Conservation (phyloP, 2,888 invertebrate genomes). For the Lithophane semibrunnea region DNA sequence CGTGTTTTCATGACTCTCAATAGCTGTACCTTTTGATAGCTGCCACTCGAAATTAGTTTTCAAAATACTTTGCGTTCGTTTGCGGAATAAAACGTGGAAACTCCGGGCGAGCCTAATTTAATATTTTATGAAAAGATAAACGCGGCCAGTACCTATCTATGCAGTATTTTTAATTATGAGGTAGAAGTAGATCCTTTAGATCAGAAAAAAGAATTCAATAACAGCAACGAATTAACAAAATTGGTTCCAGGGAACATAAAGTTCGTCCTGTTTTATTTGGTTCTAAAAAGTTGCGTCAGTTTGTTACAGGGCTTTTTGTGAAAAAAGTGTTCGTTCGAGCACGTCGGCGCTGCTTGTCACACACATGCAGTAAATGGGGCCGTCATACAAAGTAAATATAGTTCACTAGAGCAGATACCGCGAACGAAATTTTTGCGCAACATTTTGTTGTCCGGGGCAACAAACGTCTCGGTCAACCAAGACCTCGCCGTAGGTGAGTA, state of each 20-base stretch:
- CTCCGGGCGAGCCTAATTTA: constrained; percentile 41
- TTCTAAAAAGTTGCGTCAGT: constrained; percentile 70
- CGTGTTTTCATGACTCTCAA: constrained; percentile 71
- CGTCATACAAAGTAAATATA: constrained; percentile 42
- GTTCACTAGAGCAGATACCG: too few species aligned
- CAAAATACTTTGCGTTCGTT: constrained; percentile 49
- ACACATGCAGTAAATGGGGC: constrained; percentile 62
- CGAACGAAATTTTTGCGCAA: too few species aligned
- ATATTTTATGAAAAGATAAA: constrained; percentile 51
- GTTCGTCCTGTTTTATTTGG: constrained; percentile 66
- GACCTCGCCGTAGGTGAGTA: too few species aligned
- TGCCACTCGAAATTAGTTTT: constrained; percentile 60
- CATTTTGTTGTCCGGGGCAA: too few species aligned
- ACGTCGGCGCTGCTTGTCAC: constrained; percentile 68
- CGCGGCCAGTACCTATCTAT: neutral
- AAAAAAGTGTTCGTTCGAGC: constrained; percentile 65
- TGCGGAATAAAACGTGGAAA: constrained; percentile 48
- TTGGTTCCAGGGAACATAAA: constrained; percentile 47
- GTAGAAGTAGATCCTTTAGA: constrained; percentile 16
- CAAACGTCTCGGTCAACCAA: too few species aligned
- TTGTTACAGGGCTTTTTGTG: constrained; percentile 69
- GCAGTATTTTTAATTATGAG: constrained; percentile 45
- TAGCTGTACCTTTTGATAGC: constrained; percentile 63
- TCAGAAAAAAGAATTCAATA: constrained; percentile 37
- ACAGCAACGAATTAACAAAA: constrained; percentile 48